Evolutionary conservation across 1,140 invertebrate species (phyloP), one percentile per base, ranked within the genome.

Genomic region (Daktulosphaira vitifoliae): DNA sequence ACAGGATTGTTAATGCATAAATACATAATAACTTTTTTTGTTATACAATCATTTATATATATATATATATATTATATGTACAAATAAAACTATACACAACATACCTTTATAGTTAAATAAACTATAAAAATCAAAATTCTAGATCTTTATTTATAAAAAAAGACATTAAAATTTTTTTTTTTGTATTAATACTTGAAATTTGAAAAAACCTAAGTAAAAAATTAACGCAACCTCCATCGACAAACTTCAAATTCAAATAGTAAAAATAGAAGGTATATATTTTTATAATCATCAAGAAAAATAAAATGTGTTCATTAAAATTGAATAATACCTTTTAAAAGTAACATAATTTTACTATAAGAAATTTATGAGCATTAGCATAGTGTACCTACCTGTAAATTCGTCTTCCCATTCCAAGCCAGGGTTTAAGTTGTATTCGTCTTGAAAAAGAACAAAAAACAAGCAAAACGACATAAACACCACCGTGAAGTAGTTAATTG

Each of bases 391-490:
- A 94, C 91, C 91, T 94, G 90, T 91, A 81, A 96, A 96, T 82
- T 98, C 93, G 90, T 96, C 93, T 85, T 98, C 94, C 93, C 94
- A 98, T 83, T 97, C 93, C 93, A 96, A 92, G 89, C 89, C 89
- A 82, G 90, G 90, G 85, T 92, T 93, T 87, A 93, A 88, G 91
- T 93, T 93, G 89, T 93, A 93, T 84, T 92, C 90, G 84, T 92
- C 90, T 93, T 90, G 85, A 85, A 86, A 80, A 84, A 82, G 85
- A 84, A 82, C 74, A 76, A 78, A 78, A 33, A 78, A 77, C 75
- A 80, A 80, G 69, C 53, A 46, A 69, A 68, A 65, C 53, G 54
- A 64, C 66, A 71, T 68, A 72, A 72, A 70, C 71, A 71, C 71
- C 68, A 72, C 65, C 54, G 53, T 49, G 66, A 66, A 66, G 66